Evolutionary conservation across 2,888 invertebrate species (phyloP), one percentile per base, ranked within the genome.

Genomic region (Acleris literana): DNA sequence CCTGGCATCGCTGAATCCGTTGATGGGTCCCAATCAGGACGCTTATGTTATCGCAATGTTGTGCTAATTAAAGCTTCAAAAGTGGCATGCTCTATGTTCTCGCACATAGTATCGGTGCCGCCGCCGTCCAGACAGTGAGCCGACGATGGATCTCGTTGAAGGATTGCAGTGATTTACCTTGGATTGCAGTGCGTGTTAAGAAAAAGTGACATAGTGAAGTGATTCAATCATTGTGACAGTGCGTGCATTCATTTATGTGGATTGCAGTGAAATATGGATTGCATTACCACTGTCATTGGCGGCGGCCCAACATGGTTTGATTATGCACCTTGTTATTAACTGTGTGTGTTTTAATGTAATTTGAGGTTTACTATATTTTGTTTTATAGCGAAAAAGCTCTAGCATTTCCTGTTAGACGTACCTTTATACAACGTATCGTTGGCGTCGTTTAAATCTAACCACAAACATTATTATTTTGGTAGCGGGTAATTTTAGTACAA

Each of bases 101-200:
- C 80, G 84, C 87, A 83, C 85, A 76, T 74, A 39, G 68, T 74
- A 77, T 68, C 74, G 85, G 84, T 80, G 84, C 84, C 87, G 90
- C 91, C 91, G 88, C 89, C 88, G 84, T 85, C 84, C 75, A 77
- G 72, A 74, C 81, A 82, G 79, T 82, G 82, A 81, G 71, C 70
- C 74, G 71, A 72, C 77, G 60, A 55, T 33, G 75, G 75, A 72
- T 75, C 74, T 74, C 73, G 70, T 70, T 77, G 79, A 89, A 83
- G 92, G 92, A 92, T 92, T 92, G 92, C 92, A 92, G 92, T 92
- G 92, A 81, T 81, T 81, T 72, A 79, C 76, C 75, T 85, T 85
- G 92, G 92, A 92, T 92, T 92, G 92, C 92, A 92, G 92, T 92
- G 92, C 85, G 87, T 87, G 83, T 76, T 74, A 76, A 78, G 77